Percentiles rank a stretch among this genome's conserved stretches.
Conservation (phyloP, 2,113 vertebrate species). For the Hemibagrus wyckioides region DNA sequence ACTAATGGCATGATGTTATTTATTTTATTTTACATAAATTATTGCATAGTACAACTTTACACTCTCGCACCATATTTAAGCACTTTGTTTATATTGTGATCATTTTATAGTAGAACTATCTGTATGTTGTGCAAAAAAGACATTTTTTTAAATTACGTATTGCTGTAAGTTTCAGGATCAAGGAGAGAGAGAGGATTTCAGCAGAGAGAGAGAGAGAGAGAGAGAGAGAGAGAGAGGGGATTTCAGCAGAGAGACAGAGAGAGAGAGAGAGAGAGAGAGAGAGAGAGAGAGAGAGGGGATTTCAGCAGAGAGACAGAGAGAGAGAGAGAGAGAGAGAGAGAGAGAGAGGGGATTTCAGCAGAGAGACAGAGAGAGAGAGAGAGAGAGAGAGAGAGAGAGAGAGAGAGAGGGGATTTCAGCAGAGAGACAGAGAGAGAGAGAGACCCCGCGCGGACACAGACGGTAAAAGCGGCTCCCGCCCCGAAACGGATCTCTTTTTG, state of each 20-base stretch:
- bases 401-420: not conserved
- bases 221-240: no score
- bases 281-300: not conserved
- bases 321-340: not conserved
- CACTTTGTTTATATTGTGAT: not conserved
- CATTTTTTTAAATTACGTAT: no score
- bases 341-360: not conserved
- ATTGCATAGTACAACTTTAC: no score
- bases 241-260: not conserved
- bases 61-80: not conserved
- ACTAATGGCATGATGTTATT: no score
- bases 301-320: no score
- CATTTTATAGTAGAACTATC: no score
- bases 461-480: not conserved
- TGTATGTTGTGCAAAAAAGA: no score
- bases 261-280: not conserved
- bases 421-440: not conserved
- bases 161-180: no score
- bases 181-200: no score
- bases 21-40: no score
- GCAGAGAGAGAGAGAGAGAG: not conserved
- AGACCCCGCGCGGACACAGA: not conserved
- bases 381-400: not conserved
- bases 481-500: constrained; percentile 65
- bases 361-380: not conserved